Percentiles rank a stretch among this genome's conserved stretches.
Conservation (phyloP, 2,888 invertebrate species). For the Metopia argyrocephala region DNA sequence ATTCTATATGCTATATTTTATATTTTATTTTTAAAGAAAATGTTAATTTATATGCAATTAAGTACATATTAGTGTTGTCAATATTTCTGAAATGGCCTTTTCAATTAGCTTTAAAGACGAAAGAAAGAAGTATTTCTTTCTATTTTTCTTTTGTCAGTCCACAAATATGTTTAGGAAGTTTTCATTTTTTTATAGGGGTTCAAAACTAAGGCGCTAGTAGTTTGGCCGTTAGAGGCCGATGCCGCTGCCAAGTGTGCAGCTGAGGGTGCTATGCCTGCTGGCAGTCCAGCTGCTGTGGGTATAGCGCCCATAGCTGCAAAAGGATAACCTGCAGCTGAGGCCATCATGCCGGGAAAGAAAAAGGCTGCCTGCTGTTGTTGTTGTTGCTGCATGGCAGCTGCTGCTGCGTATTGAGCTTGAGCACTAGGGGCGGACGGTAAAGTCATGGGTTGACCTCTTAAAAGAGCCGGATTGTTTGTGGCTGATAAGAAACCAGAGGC, state of each 20-base stretch:
- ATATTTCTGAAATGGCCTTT: background rate
- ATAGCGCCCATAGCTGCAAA: constrained; percentile 79
- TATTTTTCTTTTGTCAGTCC: too few species aligned
- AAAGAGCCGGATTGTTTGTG: constrained; percentile 60
- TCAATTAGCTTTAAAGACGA: background rate
- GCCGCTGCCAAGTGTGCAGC: constrained; percentile 68
- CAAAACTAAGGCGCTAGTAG: constrained; percentile 80
- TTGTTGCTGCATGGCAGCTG: constrained; percentile 57
- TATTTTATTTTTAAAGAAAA: constrained; percentile 2
- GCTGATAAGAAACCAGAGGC: constrained; percentile 67
- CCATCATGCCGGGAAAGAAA: constrained; percentile 79
- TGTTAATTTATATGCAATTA: constrained; percentile 35
- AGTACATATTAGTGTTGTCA: constrained; percentile 22
- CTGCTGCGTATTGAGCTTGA: constrained; percentile 67
- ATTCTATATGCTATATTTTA: background rate
- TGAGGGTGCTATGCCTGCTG: constrained; percentile 76
- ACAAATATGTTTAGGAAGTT: constrained; percentile 82
- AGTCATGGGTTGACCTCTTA: constrained; percentile 53
- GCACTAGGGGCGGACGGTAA: constrained; percentile 67
- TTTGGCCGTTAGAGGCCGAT: constrained; percentile 66
- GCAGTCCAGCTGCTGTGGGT: constrained; percentile 59
- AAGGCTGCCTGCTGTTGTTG: constrained; percentile 72
- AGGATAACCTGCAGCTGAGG: constrained; percentile 76
- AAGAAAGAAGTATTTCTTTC: too few species aligned
- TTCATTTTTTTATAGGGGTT: constrained; percentile 95